These are phyloP conservation scores for Xenopus petersii DNA, from an alignment of 2,797 vertebrate genomes.

Conservation along the genomic window DNA sequence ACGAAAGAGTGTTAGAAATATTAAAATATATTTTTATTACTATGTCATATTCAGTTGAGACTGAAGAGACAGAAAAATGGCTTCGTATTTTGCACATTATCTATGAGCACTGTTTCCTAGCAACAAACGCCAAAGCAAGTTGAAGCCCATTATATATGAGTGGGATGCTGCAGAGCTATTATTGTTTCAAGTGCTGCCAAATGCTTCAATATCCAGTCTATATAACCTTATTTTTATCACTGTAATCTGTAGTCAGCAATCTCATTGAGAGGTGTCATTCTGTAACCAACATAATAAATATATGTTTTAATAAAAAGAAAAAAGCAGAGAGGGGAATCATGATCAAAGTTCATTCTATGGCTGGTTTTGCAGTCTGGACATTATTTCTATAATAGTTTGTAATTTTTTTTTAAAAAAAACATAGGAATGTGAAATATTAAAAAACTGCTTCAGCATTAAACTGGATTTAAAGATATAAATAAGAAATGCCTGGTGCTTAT, in stretches of 20 bases:
- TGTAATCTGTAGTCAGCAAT: slow-evolving; percentile 5
- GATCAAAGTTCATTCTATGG: no score
- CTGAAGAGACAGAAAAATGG: not conserved
- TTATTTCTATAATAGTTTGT: no score
- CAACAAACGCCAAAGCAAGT: slow-evolving; percentile 56
- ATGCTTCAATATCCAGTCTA: slow-evolving; percentile 40
- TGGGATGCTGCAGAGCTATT: slow-evolving; percentile 45
- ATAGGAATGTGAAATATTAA: no score
- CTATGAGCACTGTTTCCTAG: slow-evolving; percentile 56
- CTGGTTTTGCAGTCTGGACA: no score
- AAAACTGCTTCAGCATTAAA: no score
- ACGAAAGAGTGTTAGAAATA: no score
- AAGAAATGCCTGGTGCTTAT: no score
- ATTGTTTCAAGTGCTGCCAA: slow-evolving; percentile 45
- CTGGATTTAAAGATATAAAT: no score
- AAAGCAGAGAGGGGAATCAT: not conserved
- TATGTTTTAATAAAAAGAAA: slow-evolving; percentile 25
- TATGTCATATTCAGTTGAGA: no score
- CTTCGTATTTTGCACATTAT: slow-evolving; percentile 35
- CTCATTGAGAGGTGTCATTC: slow-evolving; percentile 11
- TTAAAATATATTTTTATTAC: no score
- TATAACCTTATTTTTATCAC: slow-evolving; percentile 28
- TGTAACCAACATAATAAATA: slow-evolving; percentile 29
- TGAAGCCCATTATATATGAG: slow-evolving; percentile 48
- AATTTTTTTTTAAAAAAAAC: no score